Base-by-base conservation (phyloP, 2,888 invertebrate species). In the Thelaira solivaga region DNA sequence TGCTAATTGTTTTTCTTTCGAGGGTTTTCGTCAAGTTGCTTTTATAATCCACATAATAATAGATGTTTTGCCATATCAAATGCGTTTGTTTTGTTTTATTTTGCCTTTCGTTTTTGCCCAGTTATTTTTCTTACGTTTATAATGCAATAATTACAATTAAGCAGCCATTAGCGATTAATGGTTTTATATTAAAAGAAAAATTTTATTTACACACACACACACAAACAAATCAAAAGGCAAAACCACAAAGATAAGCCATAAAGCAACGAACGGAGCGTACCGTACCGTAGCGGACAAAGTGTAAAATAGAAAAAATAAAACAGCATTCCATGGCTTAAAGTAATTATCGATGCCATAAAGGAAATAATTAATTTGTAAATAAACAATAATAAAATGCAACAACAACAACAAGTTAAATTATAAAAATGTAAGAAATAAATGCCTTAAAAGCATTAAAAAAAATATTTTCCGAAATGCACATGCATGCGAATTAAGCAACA, bases 41-140 rank as follows among this genome's bases (percentile, higher is more conserved):
- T 62, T 71, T 73, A n/a, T 69, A 77, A 80, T 76, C 73, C 76
- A n/a, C n/a, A 78, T 72, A 76, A 78, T 72, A 76, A 80, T 73
- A 57, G 39, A 57, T 64, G 73, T 68, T 77, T 59, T 73, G 64
- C 64, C 45, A 64, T 73, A 73, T 69, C 41, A 26, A 57, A 65
- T 64, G 65, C 29, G 29, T 55, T 64, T 49, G n/a, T n/a, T n/a
- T n/a, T n/a, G n/a, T 65, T 59, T 34, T 43, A n/a, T 68, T 76
- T 34, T 8, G 3, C n/a, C n/a, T 34, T 34, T 34, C n/a, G n/a
- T 34, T 39, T 39, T 62, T 62, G 69, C 61, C 45, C 49, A 36
- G 43, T 57, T 67, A 53, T 36, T 51, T 78, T 68, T 76, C 76
- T 75, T 68, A 65, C 69, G 22, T 72, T 62, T 45, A 72, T 47